Percentiles rank a stretch among this genome's conserved stretches.
phyloP scores from a whole-genome alignment of 1,140 invertebrate species.

The Polypedilum pembai region DNA sequence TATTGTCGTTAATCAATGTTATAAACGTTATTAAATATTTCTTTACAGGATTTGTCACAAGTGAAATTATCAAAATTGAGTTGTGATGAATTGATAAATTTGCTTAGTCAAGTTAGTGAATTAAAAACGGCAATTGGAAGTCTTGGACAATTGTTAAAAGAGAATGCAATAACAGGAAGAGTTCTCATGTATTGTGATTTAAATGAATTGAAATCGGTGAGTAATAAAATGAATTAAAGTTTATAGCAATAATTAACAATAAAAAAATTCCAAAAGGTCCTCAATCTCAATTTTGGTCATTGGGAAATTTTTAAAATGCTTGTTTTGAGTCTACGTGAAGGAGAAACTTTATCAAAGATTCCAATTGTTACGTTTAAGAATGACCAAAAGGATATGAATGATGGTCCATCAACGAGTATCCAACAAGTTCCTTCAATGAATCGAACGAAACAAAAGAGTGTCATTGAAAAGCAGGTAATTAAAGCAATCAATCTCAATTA shows the following conservation, averaged over 20 bases:
- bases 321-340: slow-evolving; percentile 62
- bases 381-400: slow-evolving; percentile 8
- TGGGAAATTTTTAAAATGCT: slow-evolving; percentile 90
- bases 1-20: too few relatives aligned
- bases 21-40: too few relatives aligned
- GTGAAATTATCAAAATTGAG: slow-evolving; percentile 58
- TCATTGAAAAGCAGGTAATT: slow-evolving; percentile 66
- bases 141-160: slow-evolving; percentile 46
- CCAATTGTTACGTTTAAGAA: background rate
- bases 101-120: slow-evolving; percentile 67
- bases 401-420: background rate
- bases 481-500: slow-evolving; percentile 28
- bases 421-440: background rate
- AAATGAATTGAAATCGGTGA: slow-evolving; percentile 74
- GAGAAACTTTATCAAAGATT: slow-evolving; percentile 50
- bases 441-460: slow-evolving; percentile 53
- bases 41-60: slow-evolving; percentile 60
- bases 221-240: slow-evolving; percentile 33
- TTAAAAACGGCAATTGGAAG: slow-evolving; percentile 48
- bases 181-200: slow-evolving; percentile 83
- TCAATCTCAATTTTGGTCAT: slow-evolving; percentile 89
- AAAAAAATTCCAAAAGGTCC: slow-evolving; percentile 49
- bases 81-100: slow-evolving; percentile 66
- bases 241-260: background rate
- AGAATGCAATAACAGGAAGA: slow-evolving; percentile 81